Conservation (phyloP, 30 jellyfish, hydroid and myxozoan species). For the Pelagia noctiluca region DNA sequence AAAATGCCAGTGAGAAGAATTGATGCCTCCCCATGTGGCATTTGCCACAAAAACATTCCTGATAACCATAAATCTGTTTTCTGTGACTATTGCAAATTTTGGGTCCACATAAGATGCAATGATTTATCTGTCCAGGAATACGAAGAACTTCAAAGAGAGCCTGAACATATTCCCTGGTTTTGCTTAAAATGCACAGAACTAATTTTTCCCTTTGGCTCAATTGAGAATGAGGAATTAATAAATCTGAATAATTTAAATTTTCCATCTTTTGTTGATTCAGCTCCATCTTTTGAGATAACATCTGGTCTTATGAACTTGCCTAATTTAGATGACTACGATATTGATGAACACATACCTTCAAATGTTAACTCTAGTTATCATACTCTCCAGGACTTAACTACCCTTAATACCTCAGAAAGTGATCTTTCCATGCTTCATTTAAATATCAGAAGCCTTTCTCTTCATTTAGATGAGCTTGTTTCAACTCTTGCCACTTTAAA, state of each 20-base stretch:
- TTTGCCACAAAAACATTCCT: slow-evolving; percentile 56
- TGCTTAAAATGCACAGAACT: slow-evolving; percentile 37
- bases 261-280: slow-evolving; percentile 55
- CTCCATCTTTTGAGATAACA: slow-evolving; percentile 21
- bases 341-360: slow-evolving; percentile 50
- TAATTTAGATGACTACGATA: slow-evolving; percentile 37
- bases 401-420: slow-evolving; percentile 31
- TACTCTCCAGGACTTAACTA: slow-evolving; percentile 51
- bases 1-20: slow-evolving; percentile 20
- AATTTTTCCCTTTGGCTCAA: slow-evolving; percentile 46
- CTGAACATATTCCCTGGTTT: slow-evolving; percentile 48
- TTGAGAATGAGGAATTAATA: slow-evolving; percentile 30
- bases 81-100: slow-evolving; percentile 24
- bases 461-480: slow-evolving; percentile 51
- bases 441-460: slow-evolving; percentile 50
- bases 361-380: slow-evolving; percentile 33
- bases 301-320: slow-evolving; percentile 37
- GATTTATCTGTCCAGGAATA: slow-evolving; percentile 31
- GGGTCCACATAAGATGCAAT: slow-evolving; percentile 48
- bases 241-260: slow-evolving; percentile 21
- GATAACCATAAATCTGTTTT: slow-evolving; percentile 29
- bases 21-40: slow-evolving; percentile 53
- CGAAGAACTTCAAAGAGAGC: slow-evolving; percentile 39
- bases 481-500: slow-evolving; percentile 8
- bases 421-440: slow-evolving; percentile 53